These are phyloP conservation scores for Lasioglossum leucozonium DNA, from an alignment of 2,888 invertebrate species.

Conservation along the genomic window DNA sequence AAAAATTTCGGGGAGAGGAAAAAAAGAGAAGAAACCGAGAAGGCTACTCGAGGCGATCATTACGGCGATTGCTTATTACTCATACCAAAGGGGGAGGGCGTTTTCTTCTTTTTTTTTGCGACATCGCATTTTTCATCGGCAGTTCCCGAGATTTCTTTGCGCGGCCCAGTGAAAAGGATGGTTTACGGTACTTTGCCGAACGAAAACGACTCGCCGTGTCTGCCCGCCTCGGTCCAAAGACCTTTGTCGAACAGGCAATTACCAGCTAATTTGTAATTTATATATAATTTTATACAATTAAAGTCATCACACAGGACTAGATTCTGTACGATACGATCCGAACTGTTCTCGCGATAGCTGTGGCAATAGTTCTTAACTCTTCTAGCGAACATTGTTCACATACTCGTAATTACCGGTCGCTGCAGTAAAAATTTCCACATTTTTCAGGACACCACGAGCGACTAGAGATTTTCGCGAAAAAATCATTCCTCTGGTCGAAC, in stretches of 20 bases:
- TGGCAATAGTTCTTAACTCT: too few species aligned
- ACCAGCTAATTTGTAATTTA: neutral
- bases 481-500: too few species aligned
- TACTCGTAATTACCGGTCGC: too few species aligned
- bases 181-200: constrained; percentile 8
- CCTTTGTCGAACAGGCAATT: neutral
- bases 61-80: constrained; percentile 68
- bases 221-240: neutral
- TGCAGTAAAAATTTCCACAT: too few species aligned
- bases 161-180: neutral
- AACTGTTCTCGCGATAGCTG: too few species aligned
- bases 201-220: neutral
- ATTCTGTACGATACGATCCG: too few species aligned
- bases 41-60: constrained; percentile 54
- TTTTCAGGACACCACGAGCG: too few species aligned
- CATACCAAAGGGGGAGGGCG: constrained; percentile 48
- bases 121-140: constrained; percentile 12
- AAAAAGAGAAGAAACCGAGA: neutral
- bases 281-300: too few species aligned
- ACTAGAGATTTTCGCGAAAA: too few species aligned
- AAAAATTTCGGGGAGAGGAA: neutral
- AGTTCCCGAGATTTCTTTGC: neutral
- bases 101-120: constrained; percentile 7
- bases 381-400: too few species aligned
- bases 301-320: too few species aligned